A percentile compares a stretch with the other conserved stretches of the same genome.
Conservation (phyloP, 2,888 invertebrate species). For the Parnassius orleans region DNA sequence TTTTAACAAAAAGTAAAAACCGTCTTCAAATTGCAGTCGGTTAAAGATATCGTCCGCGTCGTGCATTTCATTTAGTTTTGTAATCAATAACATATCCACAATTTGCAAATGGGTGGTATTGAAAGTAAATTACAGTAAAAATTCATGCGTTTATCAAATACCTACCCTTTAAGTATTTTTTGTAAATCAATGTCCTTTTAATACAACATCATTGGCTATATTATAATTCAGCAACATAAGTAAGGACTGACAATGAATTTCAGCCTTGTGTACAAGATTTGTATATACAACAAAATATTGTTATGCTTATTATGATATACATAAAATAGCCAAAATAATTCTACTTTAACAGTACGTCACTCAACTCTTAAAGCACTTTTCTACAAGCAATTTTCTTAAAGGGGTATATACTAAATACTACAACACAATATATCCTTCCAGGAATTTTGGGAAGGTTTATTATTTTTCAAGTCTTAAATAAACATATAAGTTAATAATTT, state of each 20-base stretch:
- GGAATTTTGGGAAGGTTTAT: slow-evolving; percentile 56
- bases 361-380: slow-evolving; percentile 44
- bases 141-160: no score
- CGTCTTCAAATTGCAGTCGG: no score
- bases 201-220: no score
- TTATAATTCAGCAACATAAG: background rate
- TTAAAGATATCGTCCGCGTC: no score
- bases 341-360: slow-evolving; percentile 40
- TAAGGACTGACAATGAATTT: background rate
- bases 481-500: slow-evolving; percentile 31
- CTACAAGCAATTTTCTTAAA: slow-evolving; percentile 46
- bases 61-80: no score
- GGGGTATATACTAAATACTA: slow-evolving; percentile 27
- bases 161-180: no score
- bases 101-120: no score
- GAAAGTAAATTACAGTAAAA: no score
- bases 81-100: no score
- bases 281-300: slow-evolving; percentile 1
- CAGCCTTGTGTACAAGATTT: background rate
- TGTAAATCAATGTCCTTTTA: no score
- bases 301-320: slow-evolving; percentile 35
- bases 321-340: slow-evolving; percentile 77
- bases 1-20: no score
- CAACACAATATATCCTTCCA: slow-evolving; percentile 47
- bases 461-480: slow-evolving; percentile 18